A percentile compares a stretch with the other conserved stretches of the same genome.
These are phyloP conservation scores for Trichechus manatus DNA, from an alignment of 2,113 vertebrate species.

Conservation along the genomic window DNA sequence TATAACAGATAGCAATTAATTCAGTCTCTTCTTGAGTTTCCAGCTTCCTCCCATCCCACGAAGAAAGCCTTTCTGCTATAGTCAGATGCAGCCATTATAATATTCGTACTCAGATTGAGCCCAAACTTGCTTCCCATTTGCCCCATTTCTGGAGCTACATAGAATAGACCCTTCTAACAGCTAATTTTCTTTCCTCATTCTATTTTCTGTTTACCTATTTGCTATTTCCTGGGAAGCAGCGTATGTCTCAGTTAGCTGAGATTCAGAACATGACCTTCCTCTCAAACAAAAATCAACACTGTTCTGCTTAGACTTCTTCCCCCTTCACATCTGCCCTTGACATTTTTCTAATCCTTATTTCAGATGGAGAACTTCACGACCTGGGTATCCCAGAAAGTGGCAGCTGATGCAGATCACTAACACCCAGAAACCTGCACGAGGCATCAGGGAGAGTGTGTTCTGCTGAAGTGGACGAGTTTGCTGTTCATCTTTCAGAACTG, in stretches of 20 bases:
- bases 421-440: not conserved
- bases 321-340: conserved; percentile 6
- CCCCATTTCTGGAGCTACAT: not conserved
- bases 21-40: not conserved
- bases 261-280: conserved; percentile 35
- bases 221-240: conserved; percentile 26
- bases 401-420: not conserved
- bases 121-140: not conserved
- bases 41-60: not conserved
- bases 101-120: conserved; percentile 14
- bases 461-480: not conserved
- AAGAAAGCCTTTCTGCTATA: conserved; percentile 17
- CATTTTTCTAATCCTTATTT: conserved; percentile 8
- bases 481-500: not conserved
- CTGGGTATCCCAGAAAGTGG: not conserved
- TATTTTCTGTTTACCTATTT: conserved; percentile 46
- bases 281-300: conserved; percentile 38
- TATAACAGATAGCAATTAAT: not conserved
- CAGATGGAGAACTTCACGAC: not conserved
- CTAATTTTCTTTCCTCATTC: not conserved
- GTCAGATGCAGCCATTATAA: not conserved
- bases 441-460: not conserved
- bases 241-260: conserved; percentile 57
- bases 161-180: not conserved
- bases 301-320: conserved; percentile 29